Conservation (phyloP, 2,797 vertebrate genomes). For the Hemitrygon akajei region DNA sequence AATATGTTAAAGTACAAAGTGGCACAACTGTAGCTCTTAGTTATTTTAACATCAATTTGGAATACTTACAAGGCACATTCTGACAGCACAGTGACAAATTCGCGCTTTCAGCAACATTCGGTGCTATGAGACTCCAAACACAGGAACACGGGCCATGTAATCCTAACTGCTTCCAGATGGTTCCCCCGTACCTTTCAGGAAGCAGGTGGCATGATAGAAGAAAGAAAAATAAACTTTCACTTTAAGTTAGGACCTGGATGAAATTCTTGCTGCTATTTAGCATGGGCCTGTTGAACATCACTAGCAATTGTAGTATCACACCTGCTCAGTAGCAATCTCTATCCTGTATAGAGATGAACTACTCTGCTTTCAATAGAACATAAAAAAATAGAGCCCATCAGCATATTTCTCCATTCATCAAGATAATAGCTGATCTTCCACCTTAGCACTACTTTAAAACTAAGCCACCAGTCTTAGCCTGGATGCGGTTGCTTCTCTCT, state of each 20-base stretch:
- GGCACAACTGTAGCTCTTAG: neutral
- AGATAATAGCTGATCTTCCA: too few relatives aligned
- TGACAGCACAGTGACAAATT: slow-evolving; percentile 26
- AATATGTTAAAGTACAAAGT: neutral
- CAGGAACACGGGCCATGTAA: neutral
- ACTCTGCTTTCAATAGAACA: too few relatives aligned
- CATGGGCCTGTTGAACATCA: neutral
- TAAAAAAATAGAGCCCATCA: too few relatives aligned
- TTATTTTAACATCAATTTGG: slow-evolving; percentile 24
- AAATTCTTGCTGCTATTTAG: neutral
- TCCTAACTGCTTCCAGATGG: slow-evolving; percentile 21
- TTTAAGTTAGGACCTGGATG: neutral
- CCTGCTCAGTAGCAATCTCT: neutral
- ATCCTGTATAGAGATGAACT: too few relatives aligned
- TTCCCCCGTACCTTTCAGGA: slow-evolving; percentile 13
- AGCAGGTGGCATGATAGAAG: slow-evolving; percentile 19
- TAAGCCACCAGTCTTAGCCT: too few relatives aligned
- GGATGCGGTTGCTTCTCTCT: too few relatives aligned
- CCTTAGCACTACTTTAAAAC: too few relatives aligned
- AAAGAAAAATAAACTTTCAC: too few relatives aligned
- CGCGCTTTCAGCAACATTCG: neutral
- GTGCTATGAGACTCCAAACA: neutral
- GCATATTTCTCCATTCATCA: too few relatives aligned
- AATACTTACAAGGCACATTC: neutral
- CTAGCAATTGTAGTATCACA: neutral